Percentiles rank a stretch among this genome's conserved stretches.
These are phyloP conservation scores for Chloebia gouldiae DNA, from an alignment of 2,113 vertebrate genomes.

Conservation along the genomic window DNA sequence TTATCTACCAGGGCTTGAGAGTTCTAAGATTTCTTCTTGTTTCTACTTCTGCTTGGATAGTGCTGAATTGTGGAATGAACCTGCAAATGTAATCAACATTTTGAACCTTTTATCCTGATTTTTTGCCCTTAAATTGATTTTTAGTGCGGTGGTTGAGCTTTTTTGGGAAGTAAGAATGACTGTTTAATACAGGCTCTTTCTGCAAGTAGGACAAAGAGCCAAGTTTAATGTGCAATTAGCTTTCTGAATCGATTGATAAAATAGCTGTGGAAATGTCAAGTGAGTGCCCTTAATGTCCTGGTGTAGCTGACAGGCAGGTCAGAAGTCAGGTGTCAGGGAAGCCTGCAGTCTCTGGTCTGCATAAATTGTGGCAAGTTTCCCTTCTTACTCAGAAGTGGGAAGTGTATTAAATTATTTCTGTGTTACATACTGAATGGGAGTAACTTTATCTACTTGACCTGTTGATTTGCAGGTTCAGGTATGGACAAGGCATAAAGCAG, in stretches of 20 bases:
- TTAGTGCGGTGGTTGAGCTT: neutral
- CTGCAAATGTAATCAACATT: neutral
- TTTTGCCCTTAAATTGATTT: neutral
- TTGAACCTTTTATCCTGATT: neutral
- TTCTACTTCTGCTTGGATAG: neutral
- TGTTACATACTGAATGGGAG: neutral
- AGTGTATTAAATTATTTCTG: neutral
- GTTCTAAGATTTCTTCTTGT: neutral
- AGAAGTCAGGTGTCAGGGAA: neutral
- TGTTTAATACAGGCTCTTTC: neutral
- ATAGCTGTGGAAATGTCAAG: neutral
- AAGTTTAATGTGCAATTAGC: neutral
- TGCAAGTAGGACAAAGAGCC: neutral
- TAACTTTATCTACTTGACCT: neutral
- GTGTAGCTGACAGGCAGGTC: neutral
- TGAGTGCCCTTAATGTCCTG: fast-evolving
- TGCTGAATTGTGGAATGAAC: neutral
- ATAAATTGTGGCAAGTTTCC: neutral
- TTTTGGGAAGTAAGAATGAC: neutral
- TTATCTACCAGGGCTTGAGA: neutral
- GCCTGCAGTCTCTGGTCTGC: neutral
- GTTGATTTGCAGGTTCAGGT: neutral
- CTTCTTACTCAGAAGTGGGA: neutral
- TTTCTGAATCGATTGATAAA: neutral
- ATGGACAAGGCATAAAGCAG: neutral